These are phyloP conservation scores for Leptinotarsa juncta DNA, from an alignment of 2,888 invertebrate species.

Conservation along the genomic window DNA sequence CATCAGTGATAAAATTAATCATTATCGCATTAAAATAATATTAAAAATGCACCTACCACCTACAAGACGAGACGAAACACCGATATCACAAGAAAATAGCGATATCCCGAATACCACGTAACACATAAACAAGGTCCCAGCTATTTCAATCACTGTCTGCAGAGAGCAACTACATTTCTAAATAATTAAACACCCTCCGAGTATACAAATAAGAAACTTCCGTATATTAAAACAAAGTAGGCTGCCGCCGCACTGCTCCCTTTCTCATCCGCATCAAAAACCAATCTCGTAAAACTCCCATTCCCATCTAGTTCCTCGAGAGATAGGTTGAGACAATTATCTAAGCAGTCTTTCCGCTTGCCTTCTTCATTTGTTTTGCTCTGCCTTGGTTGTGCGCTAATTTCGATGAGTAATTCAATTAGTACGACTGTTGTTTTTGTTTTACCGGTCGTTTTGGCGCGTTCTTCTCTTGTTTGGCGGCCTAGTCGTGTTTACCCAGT, in stretches of 20 bases:
- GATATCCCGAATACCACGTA: not conserved
- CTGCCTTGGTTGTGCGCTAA: slow-evolving; percentile 39
- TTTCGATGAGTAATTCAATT: slow-evolving; percentile 45
- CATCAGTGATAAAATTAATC: not conserved
- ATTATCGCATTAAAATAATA: not conserved
- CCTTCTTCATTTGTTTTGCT: slow-evolving; percentile 41
- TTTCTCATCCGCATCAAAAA: slow-evolving; percentile 25
- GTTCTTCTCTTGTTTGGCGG: slow-evolving; percentile 31
- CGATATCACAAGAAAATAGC: not conserved
- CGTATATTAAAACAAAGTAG: slow-evolving; percentile 29
- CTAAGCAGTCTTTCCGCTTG: slow-evolving; percentile 37
- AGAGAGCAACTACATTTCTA: slow-evolving; percentile 16
- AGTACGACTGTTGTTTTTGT: slow-evolving; percentile 38
- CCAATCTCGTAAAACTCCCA: slow-evolving; percentile 28
- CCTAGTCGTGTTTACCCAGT: slow-evolving; percentile 25
- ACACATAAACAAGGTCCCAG: slow-evolving; percentile 13
- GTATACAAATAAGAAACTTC: slow-evolving; percentile 20
- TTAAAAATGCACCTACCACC: not conserved
- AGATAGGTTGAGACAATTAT: slow-evolving; percentile 38
- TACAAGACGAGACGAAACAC: not conserved
- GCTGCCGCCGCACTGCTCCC: slow-evolving; percentile 13
- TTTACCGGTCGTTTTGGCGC: slow-evolving; percentile 26
- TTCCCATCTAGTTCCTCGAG: slow-evolving; percentile 22
- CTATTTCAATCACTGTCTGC: slow-evolving; percentile 20
- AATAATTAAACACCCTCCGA: slow-evolving; percentile 25